These are phyloP conservation scores for Apistogramma diplotaenia DNA, from an alignment of 2,113 vertebrate genomes.

Conservation along the genomic window DNA sequence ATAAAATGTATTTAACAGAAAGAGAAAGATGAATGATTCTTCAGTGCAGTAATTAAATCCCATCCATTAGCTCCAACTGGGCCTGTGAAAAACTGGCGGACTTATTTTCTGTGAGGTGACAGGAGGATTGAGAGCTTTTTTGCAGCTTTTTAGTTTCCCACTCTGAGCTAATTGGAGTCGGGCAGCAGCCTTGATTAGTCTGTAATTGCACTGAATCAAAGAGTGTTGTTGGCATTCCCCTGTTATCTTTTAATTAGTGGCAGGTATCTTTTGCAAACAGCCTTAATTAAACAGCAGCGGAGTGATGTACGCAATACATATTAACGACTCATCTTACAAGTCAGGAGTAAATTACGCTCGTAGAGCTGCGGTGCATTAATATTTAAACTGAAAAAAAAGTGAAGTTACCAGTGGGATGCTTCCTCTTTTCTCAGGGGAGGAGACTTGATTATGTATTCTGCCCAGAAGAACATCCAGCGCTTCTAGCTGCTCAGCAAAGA, in stretches of 20 bases:
- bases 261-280: neutral
- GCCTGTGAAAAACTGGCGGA: neutral
- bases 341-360: neutral
- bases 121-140: neutral
- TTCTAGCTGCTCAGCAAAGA: slow-evolving; percentile 61
- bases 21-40: neutral
- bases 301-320: neutral
- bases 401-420: slow-evolving; percentile 69
- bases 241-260: slow-evolving; percentile 61
- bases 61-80: slow-evolving; percentile 1
- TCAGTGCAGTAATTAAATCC: slow-evolving; percentile 2
- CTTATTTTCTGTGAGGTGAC: neutral
- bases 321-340: neutral
- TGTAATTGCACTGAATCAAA: slow-evolving; percentile 27
- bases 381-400: neutral
- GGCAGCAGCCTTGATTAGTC: slow-evolving; percentile 2
- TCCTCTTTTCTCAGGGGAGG: slow-evolving; percentile 72
- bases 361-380: neutral
- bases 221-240: slow-evolving; percentile 20
- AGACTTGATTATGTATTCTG: slow-evolving; percentile 51
- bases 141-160: neutral
- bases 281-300: slow-evolving; percentile 28
- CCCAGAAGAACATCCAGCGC: slow-evolving; percentile 74
- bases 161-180: slow-evolving; percentile 16
- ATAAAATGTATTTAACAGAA: neutral